A percentile compares a stretch with the other conserved stretches of the same genome.
phyloP scores from a whole-genome alignment of 2,797 vertebrate genomes.

The Microctenopoma lineatum region DNA sequence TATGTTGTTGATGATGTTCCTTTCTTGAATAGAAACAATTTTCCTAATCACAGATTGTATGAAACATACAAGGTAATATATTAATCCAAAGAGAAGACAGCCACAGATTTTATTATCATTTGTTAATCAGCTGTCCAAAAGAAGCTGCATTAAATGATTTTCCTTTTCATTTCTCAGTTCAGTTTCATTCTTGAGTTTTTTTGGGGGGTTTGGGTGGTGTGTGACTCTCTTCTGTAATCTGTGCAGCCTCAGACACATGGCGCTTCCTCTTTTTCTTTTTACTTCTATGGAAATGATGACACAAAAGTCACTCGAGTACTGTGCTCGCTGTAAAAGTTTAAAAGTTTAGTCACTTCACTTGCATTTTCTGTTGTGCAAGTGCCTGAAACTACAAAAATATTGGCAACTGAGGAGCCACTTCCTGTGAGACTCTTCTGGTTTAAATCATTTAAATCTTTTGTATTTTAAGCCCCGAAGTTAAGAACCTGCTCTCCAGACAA shows the following conservation, averaged over 20 bases:
- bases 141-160: not conserved
- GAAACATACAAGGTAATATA: not conserved
- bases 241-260: constrained; percentile 7
- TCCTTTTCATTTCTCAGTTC: too few species aligned
- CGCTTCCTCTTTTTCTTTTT: not conserved
- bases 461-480: not conserved
- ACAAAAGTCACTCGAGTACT: not conserved
- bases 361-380: constrained; percentile 4
- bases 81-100: not conserved
- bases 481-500: not conserved
- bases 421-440: not conserved
- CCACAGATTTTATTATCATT: not conserved
- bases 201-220: not conserved
- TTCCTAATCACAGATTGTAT: not conserved
- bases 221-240: constrained; percentile 2
- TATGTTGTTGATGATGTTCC: not conserved
- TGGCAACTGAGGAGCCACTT: not conserved
- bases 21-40: constrained; percentile 1
- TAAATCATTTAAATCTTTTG: not conserved
- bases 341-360: not conserved
- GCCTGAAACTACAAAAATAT: not conserved
- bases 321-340: constrained; percentile 14
- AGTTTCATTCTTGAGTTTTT: not conserved
- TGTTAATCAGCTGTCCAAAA: not conserved
- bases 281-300: constrained; percentile 3